These are phyloP conservation scores for Metopolophium dirhodum DNA, from an alignment of 1,140 invertebrate species.

Conservation along the genomic window DNA sequence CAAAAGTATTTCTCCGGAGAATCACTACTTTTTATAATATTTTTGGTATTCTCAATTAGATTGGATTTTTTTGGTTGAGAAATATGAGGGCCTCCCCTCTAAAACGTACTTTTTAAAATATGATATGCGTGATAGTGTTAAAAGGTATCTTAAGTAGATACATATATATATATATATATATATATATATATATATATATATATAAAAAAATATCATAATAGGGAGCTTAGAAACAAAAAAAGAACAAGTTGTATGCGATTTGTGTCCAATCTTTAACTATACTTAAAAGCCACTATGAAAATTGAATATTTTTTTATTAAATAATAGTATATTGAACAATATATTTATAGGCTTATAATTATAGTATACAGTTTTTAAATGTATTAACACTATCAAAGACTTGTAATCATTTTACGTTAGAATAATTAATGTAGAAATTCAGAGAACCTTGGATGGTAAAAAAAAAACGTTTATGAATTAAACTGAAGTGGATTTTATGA, in stretches of 20 bases:
- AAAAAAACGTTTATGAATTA: background rate
- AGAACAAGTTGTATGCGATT: background rate
- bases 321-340: background rate
- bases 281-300: background rate
- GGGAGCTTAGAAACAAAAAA: background rate
- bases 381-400: background rate
- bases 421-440: background rate
- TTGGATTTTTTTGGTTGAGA: background rate
- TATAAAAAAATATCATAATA: background rate
- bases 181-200: background rate
- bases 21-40: slow-evolving; percentile 2
- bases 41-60: background rate
- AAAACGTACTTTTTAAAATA: background rate
- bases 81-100: background rate
- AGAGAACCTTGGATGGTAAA: background rate
- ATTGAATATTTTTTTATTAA: background rate
- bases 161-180: background rate
- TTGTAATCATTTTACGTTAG: background rate
- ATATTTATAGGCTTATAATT: background rate
- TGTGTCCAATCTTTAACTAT: background rate
- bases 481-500: background rate
- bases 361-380: background rate
- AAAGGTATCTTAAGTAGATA: background rate
- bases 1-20: background rate
- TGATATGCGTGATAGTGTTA: background rate